Conservation (phyloP, 2,113 vertebrate species). For the Acinonyx jubatus region DNA sequence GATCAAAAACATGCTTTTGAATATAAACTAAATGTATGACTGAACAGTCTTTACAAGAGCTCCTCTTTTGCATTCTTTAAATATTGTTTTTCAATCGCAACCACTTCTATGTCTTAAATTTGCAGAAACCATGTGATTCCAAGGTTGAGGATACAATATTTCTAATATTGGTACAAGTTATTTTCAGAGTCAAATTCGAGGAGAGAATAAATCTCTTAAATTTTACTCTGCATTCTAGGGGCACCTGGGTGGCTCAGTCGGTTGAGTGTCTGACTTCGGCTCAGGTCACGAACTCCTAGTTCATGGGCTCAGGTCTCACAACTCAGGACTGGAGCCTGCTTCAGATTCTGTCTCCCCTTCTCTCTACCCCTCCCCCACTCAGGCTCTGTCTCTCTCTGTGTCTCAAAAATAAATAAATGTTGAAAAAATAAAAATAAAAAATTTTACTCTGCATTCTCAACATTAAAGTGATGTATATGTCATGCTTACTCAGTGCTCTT, state of each 20-base stretch:
- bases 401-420: no score
- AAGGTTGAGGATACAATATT: neutral
- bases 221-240: neutral
- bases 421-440: neutral
- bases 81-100: constrained; percentile 5
- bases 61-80: neutral
- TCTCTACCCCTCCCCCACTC: no score
- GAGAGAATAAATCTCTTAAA: constrained; percentile 34
- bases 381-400: no score
- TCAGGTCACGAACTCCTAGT: no score
- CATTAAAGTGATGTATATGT: neutral
- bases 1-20: constrained; percentile 21
- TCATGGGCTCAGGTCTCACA: no score
- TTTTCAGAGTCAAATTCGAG: constrained; percentile 26
- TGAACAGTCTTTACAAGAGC: neutral
- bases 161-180: neutral
- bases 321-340: no score
- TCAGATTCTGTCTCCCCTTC: no score
- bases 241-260: no score
- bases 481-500: neutral
- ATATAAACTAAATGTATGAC: constrained; percentile 34
- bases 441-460: neutral
- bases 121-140: neutral
- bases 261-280: no score
- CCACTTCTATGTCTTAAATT: neutral